Conservation (phyloP, 2,888 invertebrate species). For the Meghimatium bilineatum region DNA sequence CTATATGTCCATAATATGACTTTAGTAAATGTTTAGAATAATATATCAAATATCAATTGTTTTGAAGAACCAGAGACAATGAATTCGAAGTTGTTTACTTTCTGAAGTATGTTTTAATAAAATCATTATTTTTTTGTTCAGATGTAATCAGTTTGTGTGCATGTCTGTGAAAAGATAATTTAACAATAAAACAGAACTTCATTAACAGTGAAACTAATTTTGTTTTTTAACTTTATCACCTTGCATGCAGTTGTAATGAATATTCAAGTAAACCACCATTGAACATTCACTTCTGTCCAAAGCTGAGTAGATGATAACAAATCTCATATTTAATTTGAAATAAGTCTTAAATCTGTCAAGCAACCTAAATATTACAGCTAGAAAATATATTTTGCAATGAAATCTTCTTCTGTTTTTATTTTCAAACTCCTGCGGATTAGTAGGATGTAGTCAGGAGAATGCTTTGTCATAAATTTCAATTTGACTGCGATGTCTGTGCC, state of each 20-base stretch:
- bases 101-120: not conserved
- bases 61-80: not conserved
- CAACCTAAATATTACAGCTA: too few species aligned
- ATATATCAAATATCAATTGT: not conserved
- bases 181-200: not conserved
- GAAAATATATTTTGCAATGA: too few species aligned
- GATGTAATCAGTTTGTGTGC: not conserved
- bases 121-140: not conserved
- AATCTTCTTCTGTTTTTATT: too few species aligned
- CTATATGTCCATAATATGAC: not conserved
- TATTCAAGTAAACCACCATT: not conserved
- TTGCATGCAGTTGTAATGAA: not conserved
- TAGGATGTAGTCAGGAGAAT: too few species aligned
- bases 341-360: too few species aligned
- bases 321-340: not conserved
- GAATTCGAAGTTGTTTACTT: not conserved
- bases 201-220: not conserved
- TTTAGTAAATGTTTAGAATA: not conserved
- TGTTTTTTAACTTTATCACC: not conserved
- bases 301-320: not conserved
- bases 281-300: not conserved
- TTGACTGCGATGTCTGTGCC: too few species aligned
- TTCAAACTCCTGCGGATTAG: too few species aligned
- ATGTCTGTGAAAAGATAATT: not conserved
- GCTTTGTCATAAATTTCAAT: too few species aligned